A percentile compares a stretch with the other conserved stretches of the same genome.
Conservation (phyloP, 2,888 invertebrate species). For the Leptinotarsa rubiginosa region DNA sequence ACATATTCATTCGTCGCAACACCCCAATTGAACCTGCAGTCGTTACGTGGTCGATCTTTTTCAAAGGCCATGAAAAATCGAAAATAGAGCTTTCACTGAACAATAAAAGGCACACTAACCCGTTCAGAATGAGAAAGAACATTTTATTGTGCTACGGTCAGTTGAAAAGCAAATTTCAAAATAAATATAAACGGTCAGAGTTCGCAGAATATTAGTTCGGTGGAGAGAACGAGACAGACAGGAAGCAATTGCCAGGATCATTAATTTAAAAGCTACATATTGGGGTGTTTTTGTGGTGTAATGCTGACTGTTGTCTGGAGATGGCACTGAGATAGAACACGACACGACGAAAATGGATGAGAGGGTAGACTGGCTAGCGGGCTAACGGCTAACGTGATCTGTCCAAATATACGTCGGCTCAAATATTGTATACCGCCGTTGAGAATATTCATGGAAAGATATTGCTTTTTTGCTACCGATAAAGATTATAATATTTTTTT, state of each 20-base stretch:
- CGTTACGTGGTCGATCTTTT: neutral
- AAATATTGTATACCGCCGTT: conserved; percentile 32
- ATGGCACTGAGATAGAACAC: conserved; percentile 68
- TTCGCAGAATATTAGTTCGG: conserved; percentile 61
- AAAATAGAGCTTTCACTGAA: conserved; percentile 12
- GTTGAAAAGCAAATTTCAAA: conserved; percentile 63
- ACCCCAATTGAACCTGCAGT: no score
- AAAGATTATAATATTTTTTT: neutral
- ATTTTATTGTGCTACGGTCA: conserved; percentile 62
- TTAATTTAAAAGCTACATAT: conserved; percentile 68
- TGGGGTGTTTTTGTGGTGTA: conserved; percentile 67
- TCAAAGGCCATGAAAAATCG: neutral
- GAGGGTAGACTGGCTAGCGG: conserved; percentile 57
- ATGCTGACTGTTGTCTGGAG: conserved; percentile 68
- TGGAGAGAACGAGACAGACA: conserved; percentile 61
- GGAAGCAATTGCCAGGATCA: conserved; percentile 66
- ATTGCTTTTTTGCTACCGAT: neutral
- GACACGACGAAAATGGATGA: conserved; percentile 65
- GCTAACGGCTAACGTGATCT: conserved; percentile 46
- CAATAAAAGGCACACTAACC: conserved; percentile 1
- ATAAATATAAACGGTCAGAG: conserved; percentile 62
- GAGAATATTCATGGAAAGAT: conserved; percentile 19
- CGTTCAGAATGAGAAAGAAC: conserved; percentile 39
- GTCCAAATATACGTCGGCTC: conserved; percentile 37
- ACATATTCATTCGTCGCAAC: no score